phyloP scores from a whole-genome alignment of 2,797 vertebrate species.

The Chrosomus eos region DNA sequence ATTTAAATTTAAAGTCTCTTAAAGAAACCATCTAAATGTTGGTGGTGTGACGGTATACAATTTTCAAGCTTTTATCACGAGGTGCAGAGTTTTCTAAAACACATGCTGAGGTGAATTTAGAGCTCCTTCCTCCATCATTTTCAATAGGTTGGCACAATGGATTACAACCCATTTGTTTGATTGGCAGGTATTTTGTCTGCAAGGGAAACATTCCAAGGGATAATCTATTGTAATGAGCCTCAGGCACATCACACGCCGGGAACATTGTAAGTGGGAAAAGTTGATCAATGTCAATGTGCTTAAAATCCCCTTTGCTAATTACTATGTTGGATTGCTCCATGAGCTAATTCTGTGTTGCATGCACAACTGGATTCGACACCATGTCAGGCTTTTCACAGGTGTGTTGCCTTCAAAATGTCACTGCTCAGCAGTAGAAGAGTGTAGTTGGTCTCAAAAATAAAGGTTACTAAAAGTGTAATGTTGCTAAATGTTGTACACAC shows the following conservation, averaged over 20 bases:
- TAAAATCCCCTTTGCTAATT: conserved; percentile 29
- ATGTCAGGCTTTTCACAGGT: conserved; percentile 1
- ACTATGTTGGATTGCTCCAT: background rate
- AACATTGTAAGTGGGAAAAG: conserved; percentile 43
- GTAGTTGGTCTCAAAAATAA: background rate
- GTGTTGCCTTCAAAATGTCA: conserved; percentile 4
- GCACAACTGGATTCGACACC: conserved; percentile 6
- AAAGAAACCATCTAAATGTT: background rate
- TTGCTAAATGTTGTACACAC: background rate
- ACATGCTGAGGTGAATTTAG: background rate
- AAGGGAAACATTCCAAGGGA: conserved; percentile 17
- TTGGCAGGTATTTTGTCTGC: conserved; percentile 30
- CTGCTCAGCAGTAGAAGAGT: background rate
- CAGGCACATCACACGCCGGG: conserved; percentile 4
- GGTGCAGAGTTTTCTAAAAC: background rate
- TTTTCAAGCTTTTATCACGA: background rate
- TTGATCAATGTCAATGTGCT: conserved; percentile 27
- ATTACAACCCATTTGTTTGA: background rate
- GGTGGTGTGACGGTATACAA: background rate
- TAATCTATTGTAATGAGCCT: conserved; percentile 29
- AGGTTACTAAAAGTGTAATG: background rate
- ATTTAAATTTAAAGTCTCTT: background rate
- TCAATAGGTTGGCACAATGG: conserved; percentile 29
- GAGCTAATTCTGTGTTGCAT: conserved; percentile 17
- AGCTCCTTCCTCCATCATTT: background rate